Evolutionary conservation across 2,113 vertebrate species (phyloP).

Genomic region (Melanostigma gelatinosum): DNA sequence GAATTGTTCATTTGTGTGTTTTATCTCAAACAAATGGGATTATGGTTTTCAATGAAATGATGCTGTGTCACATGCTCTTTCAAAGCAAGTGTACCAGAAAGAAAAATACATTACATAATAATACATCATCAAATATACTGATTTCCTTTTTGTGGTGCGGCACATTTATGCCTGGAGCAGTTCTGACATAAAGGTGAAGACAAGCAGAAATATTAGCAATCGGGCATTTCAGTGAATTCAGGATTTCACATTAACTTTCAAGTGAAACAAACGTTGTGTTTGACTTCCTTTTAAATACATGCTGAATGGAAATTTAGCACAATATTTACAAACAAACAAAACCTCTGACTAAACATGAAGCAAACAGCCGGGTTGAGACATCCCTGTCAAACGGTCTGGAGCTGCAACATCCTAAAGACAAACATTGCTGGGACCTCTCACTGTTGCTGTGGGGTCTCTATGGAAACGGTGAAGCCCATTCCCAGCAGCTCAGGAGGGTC

Average conservation of each 20-base stretch:
- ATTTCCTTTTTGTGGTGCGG: neutral
- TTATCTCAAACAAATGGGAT: neutral
- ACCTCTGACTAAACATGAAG: slow-evolving; percentile 35
- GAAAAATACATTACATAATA: neutral
- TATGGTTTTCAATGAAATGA: neutral
- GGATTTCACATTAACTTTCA: neutral
- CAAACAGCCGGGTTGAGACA: slow-evolving; percentile 52
- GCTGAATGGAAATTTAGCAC: neutral
- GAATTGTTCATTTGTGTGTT: neutral
- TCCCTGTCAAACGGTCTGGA: slow-evolving; percentile 48
- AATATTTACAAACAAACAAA: slow-evolving; percentile 32
- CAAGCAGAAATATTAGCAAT: neutral
- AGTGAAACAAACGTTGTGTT: neutral
- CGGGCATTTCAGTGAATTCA: neutral
- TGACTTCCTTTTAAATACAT: neutral
- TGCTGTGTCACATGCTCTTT: neutral
- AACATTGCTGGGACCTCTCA: slow-evolving; percentile 80
- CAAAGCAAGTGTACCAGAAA: neutral
- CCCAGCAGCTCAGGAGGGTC: slow-evolving; percentile 71
- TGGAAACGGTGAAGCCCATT: slow-evolving; percentile 76
- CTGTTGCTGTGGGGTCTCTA: slow-evolving; percentile 76
- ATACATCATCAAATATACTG: neutral
- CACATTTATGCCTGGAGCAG: neutral
- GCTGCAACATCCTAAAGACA: slow-evolving; percentile 69
- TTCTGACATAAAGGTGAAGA: neutral